These are phyloP conservation scores for Napeogenes sylphis DNA, from an alignment of 2,888 invertebrate species.

Conservation along the genomic window DNA sequence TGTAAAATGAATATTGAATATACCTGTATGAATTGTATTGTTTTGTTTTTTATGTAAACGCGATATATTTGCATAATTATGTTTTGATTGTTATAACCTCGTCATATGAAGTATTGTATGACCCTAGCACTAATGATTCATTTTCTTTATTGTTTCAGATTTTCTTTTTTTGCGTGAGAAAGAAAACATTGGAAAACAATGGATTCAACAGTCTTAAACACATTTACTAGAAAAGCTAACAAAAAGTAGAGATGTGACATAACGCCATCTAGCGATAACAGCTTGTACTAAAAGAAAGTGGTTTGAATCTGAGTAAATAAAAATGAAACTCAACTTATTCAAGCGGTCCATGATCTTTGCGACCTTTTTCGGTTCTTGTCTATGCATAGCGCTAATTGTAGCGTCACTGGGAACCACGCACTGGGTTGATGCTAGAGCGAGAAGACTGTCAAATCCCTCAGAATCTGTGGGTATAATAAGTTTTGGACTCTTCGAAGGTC, in stretches of 20 bases:
- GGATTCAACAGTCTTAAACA: constrained; percentile 45
- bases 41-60: too few relatives aligned
- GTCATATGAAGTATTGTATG: too few relatives aligned
- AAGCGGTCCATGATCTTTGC: constrained; percentile 88
- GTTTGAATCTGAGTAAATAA: constrained; percentile 33
- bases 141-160: constrained; percentile 53
- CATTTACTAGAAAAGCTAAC: constrained; percentile 51
- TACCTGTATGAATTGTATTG: too few relatives aligned
- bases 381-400: constrained; percentile 86
- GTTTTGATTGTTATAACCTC: too few relatives aligned
- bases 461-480: constrained; percentile 86
- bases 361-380: constrained; percentile 87
- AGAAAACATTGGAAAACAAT: constrained; percentile 51
- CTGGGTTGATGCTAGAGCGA: constrained; percentile 88
- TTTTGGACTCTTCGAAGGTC: constrained; percentile 92
- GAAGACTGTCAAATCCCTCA: constrained; percentile 80
- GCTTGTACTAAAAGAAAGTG: constrained; percentile 41
- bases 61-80: too few relatives aligned
- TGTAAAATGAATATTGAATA: too few relatives aligned
- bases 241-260: constrained; percentile 53
- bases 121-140: background rate
- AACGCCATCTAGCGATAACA: constrained; percentile 57
- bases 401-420: constrained; percentile 90
- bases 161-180: constrained; percentile 46
- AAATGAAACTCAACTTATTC: constrained; percentile 82